A percentile compares a stretch with the other conserved stretches of the same genome.
phyloP scores from a whole-genome alignment of 2,113 vertebrate species.

The Cyphomyrus plagiostoma region DNA sequence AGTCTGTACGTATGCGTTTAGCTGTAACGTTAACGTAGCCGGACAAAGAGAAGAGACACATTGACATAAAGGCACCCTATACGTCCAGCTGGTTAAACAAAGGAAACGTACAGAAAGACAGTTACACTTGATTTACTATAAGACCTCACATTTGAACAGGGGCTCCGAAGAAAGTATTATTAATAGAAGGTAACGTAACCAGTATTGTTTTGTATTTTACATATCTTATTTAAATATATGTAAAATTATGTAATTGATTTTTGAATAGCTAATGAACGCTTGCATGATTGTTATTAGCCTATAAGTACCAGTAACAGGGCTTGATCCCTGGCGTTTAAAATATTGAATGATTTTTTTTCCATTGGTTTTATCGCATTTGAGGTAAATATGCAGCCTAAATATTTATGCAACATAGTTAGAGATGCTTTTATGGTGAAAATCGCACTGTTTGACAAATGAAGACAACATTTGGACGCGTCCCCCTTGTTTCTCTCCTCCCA shows the following conservation, averaged over 20 bases:
- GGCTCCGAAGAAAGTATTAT: constrained; percentile 26
- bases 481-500: constrained; percentile 16
- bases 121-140: background rate
- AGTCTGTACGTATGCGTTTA: background rate
- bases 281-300: constrained; percentile 55
- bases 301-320: constrained; percentile 26
- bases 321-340: constrained; percentile 46
- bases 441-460: background rate
- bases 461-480: background rate
- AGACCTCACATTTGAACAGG: constrained; percentile 33
- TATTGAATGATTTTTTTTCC: background rate
- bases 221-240: background rate
- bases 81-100: constrained; percentile 67
- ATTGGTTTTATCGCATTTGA: background rate
- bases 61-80: constrained; percentile 53
- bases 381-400: background rate
- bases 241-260: constrained; percentile 44
- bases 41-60: constrained; percentile 64
- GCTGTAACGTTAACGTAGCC: constrained; percentile 36
- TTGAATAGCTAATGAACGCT: constrained; percentile 59
- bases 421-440: background rate
- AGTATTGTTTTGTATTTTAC: constrained; percentile 30
- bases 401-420: background rate
- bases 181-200: constrained; percentile 32
- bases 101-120: constrained; percentile 49